A percentile compares a stretch with the other conserved stretches of the same genome.
These are phyloP conservation scores for Nephrotoma guestfalica DNA, from an alignment of 2,888 invertebrate species.

Conservation along the genomic window DNA sequence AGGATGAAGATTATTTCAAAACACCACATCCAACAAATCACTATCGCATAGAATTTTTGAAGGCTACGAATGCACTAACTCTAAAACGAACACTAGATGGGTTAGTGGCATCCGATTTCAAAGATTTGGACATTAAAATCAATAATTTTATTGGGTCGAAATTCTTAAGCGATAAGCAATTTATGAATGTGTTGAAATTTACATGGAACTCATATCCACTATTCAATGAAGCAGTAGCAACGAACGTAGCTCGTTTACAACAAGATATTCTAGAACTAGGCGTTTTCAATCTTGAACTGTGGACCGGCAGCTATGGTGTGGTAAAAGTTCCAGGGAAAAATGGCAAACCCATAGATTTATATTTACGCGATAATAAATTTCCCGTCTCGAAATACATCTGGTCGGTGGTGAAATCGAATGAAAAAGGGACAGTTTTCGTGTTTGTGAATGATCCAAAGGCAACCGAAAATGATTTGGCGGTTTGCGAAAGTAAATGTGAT, in stretches of 20 bases:
- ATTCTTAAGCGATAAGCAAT: slow-evolving; percentile 17
- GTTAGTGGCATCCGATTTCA: slow-evolving; percentile 11
- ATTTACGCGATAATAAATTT: slow-evolving; percentile 17
- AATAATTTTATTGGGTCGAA: slow-evolving; percentile 15
- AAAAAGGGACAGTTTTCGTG: slow-evolving; percentile 17
- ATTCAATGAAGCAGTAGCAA: slow-evolving; percentile 14
- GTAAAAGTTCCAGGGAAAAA: slow-evolving; percentile 12
- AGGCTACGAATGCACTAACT: slow-evolving; percentile 18
- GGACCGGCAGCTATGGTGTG: slow-evolving; percentile 19
- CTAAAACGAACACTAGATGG: slow-evolving; percentile 15
- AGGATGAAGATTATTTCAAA: slow-evolving; percentile 15
- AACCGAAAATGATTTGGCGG: slow-evolving; percentile 11
- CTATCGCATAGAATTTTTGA: slow-evolving; percentile 20
- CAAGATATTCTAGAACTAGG: slow-evolving; percentile 16
- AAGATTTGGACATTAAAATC: slow-evolving; percentile 15
- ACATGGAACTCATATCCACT: slow-evolving; percentile 21
- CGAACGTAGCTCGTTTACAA: slow-evolving; percentile 16
- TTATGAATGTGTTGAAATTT: slow-evolving; percentile 18
- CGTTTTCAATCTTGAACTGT: slow-evolving; percentile 15
- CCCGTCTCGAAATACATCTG: slow-evolving; percentile 21
- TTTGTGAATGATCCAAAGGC: slow-evolving; percentile 17
- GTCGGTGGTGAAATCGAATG: slow-evolving; percentile 17
- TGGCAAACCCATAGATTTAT: slow-evolving; percentile 16
- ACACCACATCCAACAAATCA: slow-evolving; percentile 16
- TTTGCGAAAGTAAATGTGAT: slow-evolving; percentile 19